Conservation (phyloP, 64 coral and sea anemone genomes). For the Montipora capricornis region DNA sequence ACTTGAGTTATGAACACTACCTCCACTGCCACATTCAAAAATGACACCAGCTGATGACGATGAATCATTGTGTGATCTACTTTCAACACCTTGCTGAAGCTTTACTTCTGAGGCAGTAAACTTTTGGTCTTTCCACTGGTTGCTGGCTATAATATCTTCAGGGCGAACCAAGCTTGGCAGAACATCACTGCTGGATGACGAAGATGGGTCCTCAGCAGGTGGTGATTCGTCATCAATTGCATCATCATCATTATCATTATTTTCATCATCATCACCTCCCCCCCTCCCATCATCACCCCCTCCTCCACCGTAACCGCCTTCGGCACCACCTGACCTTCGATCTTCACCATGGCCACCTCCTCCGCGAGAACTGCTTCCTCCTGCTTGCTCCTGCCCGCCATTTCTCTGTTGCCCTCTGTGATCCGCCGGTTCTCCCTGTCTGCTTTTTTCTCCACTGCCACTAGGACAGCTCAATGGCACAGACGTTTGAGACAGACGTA, state of each 20-base stretch:
- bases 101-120: neutral
- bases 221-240: slow-evolving; percentile 42
- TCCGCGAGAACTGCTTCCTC: neutral
- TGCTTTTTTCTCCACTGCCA: slow-evolving; percentile 28
- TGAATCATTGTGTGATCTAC: neutral
- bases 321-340: neutral
- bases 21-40: neutral
- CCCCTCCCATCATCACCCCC: neutral
- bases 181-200: slow-evolving; percentile 20
- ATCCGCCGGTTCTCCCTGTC: slow-evolving; percentile 9
- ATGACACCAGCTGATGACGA: neutral
- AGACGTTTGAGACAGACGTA: neutral
- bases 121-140: slow-evolving; percentile 16
- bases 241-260: neutral
- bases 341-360: slow-evolving; percentile 5
- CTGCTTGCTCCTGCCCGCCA: neutral
- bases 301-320: slow-evolving; percentile 11
- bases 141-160: neutral
- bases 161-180: slow-evolving; percentile 6
- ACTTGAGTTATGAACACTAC: neutral
- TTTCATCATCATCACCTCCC: neutral
- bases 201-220: slow-evolving; percentile 31
- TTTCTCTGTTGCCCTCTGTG: neutral
- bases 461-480: neutral
- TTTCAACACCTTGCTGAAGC: neutral